Evolutionary conservation across 2,113 vertebrate species (phyloP).

Genomic region (Azemiops feae): DNA sequence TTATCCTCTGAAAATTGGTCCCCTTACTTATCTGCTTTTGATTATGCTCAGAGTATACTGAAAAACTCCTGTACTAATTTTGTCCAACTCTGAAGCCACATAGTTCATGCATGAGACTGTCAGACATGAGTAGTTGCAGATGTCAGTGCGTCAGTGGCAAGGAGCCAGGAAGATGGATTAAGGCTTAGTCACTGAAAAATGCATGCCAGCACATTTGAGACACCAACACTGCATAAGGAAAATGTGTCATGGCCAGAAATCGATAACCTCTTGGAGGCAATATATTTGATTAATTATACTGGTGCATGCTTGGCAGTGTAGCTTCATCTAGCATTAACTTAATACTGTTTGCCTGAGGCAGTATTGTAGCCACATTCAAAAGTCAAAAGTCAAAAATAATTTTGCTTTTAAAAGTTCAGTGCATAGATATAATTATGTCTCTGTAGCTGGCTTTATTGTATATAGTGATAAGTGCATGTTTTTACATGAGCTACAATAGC

Average conservation of each 20-base stretch:
- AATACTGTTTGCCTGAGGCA: conserved; percentile 75
- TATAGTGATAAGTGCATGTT: conserved; percentile 60
- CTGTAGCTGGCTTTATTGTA: conserved; percentile 58
- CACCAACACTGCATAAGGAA: conserved; percentile 56
- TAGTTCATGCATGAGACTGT: conserved; percentile 70
- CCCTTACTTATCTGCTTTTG: conserved; percentile 69
- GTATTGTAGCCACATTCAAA: conserved; percentile 65
- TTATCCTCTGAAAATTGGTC: conserved; percentile 52
- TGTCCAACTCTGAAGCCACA: conserved; percentile 73
- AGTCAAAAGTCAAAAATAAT: conserved; percentile 62
- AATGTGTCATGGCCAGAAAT: conserved; percentile 72
- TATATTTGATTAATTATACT: conserved; percentile 76
- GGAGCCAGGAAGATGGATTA: conserved; percentile 70
- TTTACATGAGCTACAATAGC: conserved; percentile 71
- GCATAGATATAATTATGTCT: conserved; percentile 73
- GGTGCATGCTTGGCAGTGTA: conserved; percentile 61
- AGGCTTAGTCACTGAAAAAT: conserved; percentile 71
- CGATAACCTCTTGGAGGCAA: conserved; percentile 70
- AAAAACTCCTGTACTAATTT: conserved; percentile 66
- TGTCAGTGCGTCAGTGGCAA: conserved; percentile 70
- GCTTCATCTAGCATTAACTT: conserved; percentile 70
- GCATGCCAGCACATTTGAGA: conserved; percentile 64
- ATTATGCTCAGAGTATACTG: conserved; percentile 63
- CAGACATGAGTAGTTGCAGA: conserved; percentile 78
- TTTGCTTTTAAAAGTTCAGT: conserved; percentile 67